These are phyloP conservation scores for Platyscapa corneri DNA, from an alignment of 1,140 invertebrate species.

Conservation along the genomic window DNA sequence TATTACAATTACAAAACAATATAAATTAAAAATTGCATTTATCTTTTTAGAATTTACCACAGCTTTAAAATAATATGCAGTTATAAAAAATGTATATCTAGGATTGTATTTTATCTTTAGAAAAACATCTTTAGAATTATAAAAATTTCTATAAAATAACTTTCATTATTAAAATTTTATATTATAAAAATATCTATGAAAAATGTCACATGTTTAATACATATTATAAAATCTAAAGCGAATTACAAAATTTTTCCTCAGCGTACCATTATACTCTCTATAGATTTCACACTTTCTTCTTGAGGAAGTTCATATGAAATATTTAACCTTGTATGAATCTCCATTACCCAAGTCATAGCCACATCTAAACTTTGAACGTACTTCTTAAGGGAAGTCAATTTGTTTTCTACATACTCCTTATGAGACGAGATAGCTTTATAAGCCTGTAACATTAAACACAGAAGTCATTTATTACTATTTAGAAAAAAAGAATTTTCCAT, in stretches of 20 bases:
- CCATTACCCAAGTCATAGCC: constrained; percentile 76
- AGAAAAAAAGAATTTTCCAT: too few species aligned
- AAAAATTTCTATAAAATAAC: too few species aligned
- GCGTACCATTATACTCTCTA: constrained; percentile 78
- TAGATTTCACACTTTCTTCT: constrained; percentile 76
- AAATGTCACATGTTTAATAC: too few species aligned
- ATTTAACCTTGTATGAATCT: constrained; percentile 73
- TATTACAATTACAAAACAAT: too few species aligned
- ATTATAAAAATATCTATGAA: too few species aligned
- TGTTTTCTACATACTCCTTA: constrained; percentile 77
- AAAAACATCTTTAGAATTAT: too few species aligned
- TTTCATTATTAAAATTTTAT: too few species aligned
- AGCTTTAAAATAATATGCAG: too few species aligned
- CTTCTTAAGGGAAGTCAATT: constrained; percentile 78
- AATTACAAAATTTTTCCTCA: not conserved
- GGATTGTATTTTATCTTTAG: too few species aligned
- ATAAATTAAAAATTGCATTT: too few species aligned
- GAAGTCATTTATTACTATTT: not conserved
- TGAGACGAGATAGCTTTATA: constrained; percentile 73
- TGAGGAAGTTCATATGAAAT: constrained; percentile 73
- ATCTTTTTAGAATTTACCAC: too few species aligned
- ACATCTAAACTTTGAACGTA: constrained; percentile 77
- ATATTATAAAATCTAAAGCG: not conserved
- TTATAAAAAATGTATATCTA: too few species aligned
- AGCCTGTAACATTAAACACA: constrained; percentile 62